Conservation (phyloP, 2,797 vertebrate genomes). For the Sebastes minor region DNA sequence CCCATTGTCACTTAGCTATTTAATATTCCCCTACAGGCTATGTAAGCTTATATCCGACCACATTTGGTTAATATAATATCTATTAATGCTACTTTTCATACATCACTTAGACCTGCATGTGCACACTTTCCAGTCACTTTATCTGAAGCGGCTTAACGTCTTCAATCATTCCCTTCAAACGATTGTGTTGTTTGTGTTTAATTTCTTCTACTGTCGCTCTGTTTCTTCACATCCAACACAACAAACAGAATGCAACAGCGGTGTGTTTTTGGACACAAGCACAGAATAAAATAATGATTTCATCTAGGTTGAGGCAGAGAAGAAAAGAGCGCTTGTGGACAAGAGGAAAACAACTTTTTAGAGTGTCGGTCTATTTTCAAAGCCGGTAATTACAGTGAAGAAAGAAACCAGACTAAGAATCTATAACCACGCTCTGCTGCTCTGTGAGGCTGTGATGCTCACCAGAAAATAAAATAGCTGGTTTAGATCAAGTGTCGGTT, state of each 20-base stretch:
- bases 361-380: conserved; percentile 45
- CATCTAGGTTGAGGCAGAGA: conserved; percentile 29
- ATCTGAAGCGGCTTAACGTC: neutral
- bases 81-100: neutral
- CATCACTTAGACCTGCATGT: neutral
- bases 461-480: neutral
- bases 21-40: neutral
- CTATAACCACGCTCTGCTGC: conserved; percentile 4
- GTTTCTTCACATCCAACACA: neutral
- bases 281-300: conserved; percentile 29
- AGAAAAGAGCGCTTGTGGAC: neutral
- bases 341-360: conserved; percentile 37
- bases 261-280: conserved; percentile 12
- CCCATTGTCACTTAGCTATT: neutral
- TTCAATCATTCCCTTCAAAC: neutral
- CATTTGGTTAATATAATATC: neutral
- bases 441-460: neutral
- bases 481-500: neutral
- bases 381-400: conserved; percentile 53
- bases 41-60: neutral
- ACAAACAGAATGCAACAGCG: neutral
- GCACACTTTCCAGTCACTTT: neutral
- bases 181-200: neutral
- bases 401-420: conserved; percentile 27
- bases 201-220: neutral